These are phyloP conservation scores for Caenorhabditis tropicalis DNA, from an alignment of 1,140 invertebrate species.

Conservation along the genomic window DNA sequence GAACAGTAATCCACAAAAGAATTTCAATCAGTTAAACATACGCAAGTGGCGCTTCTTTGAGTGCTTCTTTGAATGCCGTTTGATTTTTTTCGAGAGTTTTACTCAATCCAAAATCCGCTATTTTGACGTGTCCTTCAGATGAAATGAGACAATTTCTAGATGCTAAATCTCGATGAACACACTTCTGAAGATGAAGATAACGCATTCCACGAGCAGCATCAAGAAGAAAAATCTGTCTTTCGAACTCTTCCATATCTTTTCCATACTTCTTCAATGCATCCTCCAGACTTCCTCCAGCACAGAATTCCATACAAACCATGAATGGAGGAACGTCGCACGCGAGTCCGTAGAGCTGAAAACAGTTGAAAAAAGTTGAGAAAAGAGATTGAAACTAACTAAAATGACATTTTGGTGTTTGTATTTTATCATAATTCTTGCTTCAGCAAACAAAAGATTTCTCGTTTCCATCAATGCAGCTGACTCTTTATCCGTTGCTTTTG, in stretches of 20 bases:
- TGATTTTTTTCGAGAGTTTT: conserved; percentile 70
- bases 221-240: conserved; percentile 7
- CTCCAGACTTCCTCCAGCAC: conserved; percentile 57
- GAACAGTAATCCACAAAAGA: no score
- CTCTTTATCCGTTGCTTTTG: neutral
- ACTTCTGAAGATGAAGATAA: conserved; percentile 74
- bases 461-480: conserved; percentile 24
- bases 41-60: conserved; percentile 26
- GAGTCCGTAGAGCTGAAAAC: conserved; percentile 58
- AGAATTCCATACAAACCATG: conserved; percentile 58
- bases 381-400: no score
- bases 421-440: conserved; percentile 54
- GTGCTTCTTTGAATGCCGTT: conserved; percentile 24
- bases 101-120: conserved; percentile 91
- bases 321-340: conserved; percentile 54
- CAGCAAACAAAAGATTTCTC: conserved; percentile 37
- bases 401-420: conserved; percentile 45
- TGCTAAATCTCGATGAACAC: conserved; percentile 81
- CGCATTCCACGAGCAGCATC: conserved; percentile 54
- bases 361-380: no score
- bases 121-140: conserved; percentile 84
- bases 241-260: conserved; percentile 51
- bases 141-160: conserved; percentile 85
- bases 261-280: conserved; percentile 53
- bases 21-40: neutral